phyloP scores from a whole-genome alignment of 1,140 invertebrate species.

The Ceratina australensis region DNA sequence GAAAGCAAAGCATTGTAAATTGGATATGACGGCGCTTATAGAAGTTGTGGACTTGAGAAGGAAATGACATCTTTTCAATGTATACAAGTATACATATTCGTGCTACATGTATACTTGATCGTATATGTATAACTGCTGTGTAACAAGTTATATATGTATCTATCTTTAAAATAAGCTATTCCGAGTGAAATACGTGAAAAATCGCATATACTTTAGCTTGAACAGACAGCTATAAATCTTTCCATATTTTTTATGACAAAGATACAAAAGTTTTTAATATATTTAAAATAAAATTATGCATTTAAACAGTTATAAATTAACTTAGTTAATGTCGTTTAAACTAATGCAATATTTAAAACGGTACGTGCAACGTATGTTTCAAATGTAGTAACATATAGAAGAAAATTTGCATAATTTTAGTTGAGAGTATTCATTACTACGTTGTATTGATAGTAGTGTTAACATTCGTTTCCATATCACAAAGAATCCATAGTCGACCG shows the following conservation, averaged over 20 bases:
- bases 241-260: slow-evolving; percentile 34
- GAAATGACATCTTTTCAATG: slow-evolving; percentile 76
- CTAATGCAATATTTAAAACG: slow-evolving; percentile 22
- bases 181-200: not conserved
- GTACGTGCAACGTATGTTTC: not conserved
- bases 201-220: slow-evolving; percentile 30
- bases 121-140: not conserved
- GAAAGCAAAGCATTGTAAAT: slow-evolving; percentile 85
- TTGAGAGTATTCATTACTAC: slow-evolving; percentile 10
- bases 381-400: not conserved
- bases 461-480: slow-evolving; percentile 16
- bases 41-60: slow-evolving; percentile 87
- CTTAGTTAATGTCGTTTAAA: slow-evolving; percentile 15
- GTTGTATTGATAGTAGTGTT: slow-evolving; percentile 6
- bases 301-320: slow-evolving; percentile 13
- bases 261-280: slow-evolving; percentile 16
- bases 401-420: not conserved
- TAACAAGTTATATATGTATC: slow-evolving; percentile 23
- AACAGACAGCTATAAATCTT: slow-evolving; percentile 16
- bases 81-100: slow-evolving; percentile 18
- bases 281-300: slow-evolving; percentile 30
- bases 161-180: not conserved
- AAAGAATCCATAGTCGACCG: not conserved
- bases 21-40: slow-evolving; percentile 82
- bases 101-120: not conserved